Base-by-base conservation (phyloP, 2,888 invertebrate genomes). In the Therioaphis trifolii region DNA sequence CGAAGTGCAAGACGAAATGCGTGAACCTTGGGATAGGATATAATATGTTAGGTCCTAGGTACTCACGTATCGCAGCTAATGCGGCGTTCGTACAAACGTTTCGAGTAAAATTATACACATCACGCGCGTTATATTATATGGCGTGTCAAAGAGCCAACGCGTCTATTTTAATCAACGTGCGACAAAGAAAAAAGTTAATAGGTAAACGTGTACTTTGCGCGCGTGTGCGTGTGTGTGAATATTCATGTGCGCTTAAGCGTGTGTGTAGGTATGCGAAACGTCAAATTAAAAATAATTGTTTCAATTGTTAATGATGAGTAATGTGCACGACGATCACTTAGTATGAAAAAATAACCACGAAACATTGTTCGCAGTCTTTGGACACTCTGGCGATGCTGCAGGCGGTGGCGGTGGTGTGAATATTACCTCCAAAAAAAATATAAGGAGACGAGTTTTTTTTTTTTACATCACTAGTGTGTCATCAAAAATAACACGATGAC, bases 401-500 rank as follows among this genome's bases (percentile, higher is more conserved):
- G 35, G n/a, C n/a, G n/a, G n/a, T 21, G 52, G 21, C 27, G 15
- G 11, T 35, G 15, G 9, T 21, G 24, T 58, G 9, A 35, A n/a
- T 72, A 72, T 35, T 72, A 52, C 46, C 49, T 49, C 24, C 18
- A 49, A 49, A 71, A 71, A 46, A 46, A 49, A 40, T 55, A 55
- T 49, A 15, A n/a, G n/a, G 46, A n/a, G 15, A 24, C 11, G 49
- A 27, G n/a, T n/a, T n/a, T n/a, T n/a, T 27, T 40, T 68, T 66
- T 35, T n/a, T 2, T 27, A 24, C 29, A 40, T 15, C 55, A 27
- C 40, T 55, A 7, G 15, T 58, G 43, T 27, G 58, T 75, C 75
- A 75, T 58, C n/a, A 27, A 40, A 75, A 61, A 58, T 5, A 58
- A 61, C 18, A 43, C 21, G 18, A 24, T 76, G 76, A 76, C 76